A percentile compares a stretch with the other conserved stretches of the same genome.
phyloP scores from a whole-genome alignment of 2,888 invertebrate species.

The Eurois occulta region DNA sequence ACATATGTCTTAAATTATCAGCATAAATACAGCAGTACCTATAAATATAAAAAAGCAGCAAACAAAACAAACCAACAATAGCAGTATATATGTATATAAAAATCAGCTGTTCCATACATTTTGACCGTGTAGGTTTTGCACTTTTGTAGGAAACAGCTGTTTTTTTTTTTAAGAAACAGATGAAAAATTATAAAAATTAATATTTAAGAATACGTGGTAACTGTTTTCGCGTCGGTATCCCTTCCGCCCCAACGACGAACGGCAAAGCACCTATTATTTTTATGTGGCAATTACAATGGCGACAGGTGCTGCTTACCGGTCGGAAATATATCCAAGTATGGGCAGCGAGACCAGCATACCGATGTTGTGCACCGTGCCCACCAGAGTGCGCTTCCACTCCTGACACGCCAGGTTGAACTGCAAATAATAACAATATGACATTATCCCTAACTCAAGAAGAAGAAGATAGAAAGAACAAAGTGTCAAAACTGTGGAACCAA shows the following conservation, averaged over 20 bases:
- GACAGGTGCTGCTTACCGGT: slow-evolving; percentile 83
- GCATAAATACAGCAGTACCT: neutral
- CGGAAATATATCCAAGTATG: slow-evolving; percentile 93
- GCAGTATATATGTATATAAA: too few relatives aligned
- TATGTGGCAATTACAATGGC: neutral
- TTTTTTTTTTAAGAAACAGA: too few relatives aligned
- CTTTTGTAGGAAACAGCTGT: too few relatives aligned
- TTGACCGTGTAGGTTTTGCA: too few relatives aligned
- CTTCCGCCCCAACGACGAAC: too few relatives aligned
- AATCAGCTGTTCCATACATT: too few relatives aligned
- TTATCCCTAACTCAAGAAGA: neutral
- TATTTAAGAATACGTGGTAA: too few relatives aligned
- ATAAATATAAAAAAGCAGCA: too few relatives aligned
- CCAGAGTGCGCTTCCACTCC: slow-evolving; percentile 94
- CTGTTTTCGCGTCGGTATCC: too few relatives aligned
- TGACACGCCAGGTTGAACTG: slow-evolving; percentile 89
- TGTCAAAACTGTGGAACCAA: neutral
- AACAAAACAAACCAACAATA: too few relatives aligned
- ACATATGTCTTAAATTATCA: neutral
- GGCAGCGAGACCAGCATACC: slow-evolving; percentile 94
- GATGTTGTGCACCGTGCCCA: slow-evolving; percentile 94
- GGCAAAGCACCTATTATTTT: neutral
- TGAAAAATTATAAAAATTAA: too few relatives aligned
- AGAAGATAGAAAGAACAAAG: neutral
- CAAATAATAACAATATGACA: slow-evolving; percentile 50